Evolutionary conservation across 2,797 vertebrate genomes (phyloP).

Genomic region (Alauda arvensis): DNA sequence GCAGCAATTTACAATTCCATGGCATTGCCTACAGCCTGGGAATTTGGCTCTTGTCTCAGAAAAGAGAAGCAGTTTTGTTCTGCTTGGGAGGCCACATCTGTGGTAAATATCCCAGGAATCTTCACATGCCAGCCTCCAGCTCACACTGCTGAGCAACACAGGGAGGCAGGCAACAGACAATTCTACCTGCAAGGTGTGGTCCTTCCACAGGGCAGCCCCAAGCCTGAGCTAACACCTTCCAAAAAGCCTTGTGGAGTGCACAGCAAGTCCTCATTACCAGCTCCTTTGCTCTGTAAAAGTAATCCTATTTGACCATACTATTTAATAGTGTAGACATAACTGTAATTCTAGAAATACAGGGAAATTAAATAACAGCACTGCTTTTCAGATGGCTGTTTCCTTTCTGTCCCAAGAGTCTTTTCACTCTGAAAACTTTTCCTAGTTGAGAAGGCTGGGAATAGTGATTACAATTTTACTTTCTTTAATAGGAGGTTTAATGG

Average conservation of each 20-base stretch:
- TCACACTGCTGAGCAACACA: rapidly evolving
- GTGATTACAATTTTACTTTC: not conserved
- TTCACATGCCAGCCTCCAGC: not conserved
- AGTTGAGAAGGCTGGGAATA: not conserved
- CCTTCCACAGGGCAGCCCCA: not conserved
- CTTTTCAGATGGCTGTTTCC: not conserved
- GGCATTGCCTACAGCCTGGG: not conserved
- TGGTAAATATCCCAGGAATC: not conserved
- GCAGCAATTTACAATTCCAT: not conserved
- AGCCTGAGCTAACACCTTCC: not conserved
- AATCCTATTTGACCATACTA: not conserved
- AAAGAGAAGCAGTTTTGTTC: not conserved
- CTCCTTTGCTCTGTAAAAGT: not conserved
- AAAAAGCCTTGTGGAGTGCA: not conserved
- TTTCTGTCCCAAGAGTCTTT: not conserved
- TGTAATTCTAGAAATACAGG: not conserved
- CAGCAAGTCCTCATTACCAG: not conserved
- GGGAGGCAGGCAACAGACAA: not conserved
- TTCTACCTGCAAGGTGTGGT: rapidly evolving
- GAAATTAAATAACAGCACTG: not conserved
- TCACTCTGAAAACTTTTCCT: not conserved
- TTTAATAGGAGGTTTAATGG: not conserved
- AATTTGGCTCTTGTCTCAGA: not conserved
- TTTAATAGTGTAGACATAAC: not conserved
- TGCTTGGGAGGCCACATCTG: not conserved